Conservation (phyloP, 2,113 vertebrate genomes). For the Typhlomys cinereus region DNA sequence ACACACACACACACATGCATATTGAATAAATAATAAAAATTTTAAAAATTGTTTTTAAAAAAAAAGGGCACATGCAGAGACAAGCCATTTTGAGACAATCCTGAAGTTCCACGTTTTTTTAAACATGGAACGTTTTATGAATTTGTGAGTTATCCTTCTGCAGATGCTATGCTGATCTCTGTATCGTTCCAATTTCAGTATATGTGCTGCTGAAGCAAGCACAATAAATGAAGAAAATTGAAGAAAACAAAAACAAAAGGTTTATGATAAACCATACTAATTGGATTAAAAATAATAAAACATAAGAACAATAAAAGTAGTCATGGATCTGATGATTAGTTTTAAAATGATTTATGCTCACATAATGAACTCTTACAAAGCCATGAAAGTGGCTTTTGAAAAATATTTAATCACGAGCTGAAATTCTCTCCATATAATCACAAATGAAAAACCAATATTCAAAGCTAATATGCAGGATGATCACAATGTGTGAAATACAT, state of each 20-base stretch:
- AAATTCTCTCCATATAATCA: constrained; percentile 11
- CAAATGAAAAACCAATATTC: constrained; percentile 54
- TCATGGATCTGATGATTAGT: background rate
- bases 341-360: constrained; percentile 41
- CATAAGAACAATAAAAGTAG: background rate
- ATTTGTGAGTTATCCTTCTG: no score
- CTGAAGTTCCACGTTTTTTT: no score
- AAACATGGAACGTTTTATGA: no score
- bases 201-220: no score
- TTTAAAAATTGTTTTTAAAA: no score
- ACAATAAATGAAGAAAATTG: background rate
- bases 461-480: constrained; percentile 29
- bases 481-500: background rate
- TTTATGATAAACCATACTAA: background rate
- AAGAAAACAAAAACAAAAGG: background rate
- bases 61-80: no score
- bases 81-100: background rate
- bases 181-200: no score
- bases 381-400: constrained; percentile 31
- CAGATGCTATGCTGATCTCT: no score
- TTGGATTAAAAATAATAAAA: constrained; percentile 28
- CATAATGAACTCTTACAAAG: constrained; percentile 1
- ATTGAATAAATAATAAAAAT: no score
- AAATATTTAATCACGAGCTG: constrained; percentile 44
- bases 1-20: no score